Evolutionary conservation across 2,113 vertebrate species (phyloP).

Genomic region (Xenopus tropicalis): UCB_Xtro_10.0 CM004446.2:77341001-77341500

Average conservation of each 20-base stretch:
- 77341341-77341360: not conserved
- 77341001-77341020: too few relatives aligned
- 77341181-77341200: too few relatives aligned
- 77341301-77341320: not conserved
- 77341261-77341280: too few relatives aligned
- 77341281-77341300: not conserved
- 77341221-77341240: not conserved
- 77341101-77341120: too few relatives aligned
- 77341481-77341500: conserved; percentile 5
- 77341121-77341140: too few relatives aligned
- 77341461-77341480: conserved; percentile 12
- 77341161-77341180: too few relatives aligned
- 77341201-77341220: not conserved
- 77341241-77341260: too few relatives aligned
- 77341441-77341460: not conserved
- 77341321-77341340: conserved; percentile 9
- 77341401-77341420: conserved; percentile 21
- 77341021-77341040: too few relatives aligned
- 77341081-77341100: too few relatives aligned
- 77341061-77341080: too few relatives aligned
- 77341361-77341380: not conserved
- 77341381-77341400: conserved; percentile 9
- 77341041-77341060: too few relatives aligned
- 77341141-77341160: too few relatives aligned
- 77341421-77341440: conserved; percentile 5